Conservation (phyloP, 2,113 vertebrate species). For the human (Homo sapiens) region DNA sequence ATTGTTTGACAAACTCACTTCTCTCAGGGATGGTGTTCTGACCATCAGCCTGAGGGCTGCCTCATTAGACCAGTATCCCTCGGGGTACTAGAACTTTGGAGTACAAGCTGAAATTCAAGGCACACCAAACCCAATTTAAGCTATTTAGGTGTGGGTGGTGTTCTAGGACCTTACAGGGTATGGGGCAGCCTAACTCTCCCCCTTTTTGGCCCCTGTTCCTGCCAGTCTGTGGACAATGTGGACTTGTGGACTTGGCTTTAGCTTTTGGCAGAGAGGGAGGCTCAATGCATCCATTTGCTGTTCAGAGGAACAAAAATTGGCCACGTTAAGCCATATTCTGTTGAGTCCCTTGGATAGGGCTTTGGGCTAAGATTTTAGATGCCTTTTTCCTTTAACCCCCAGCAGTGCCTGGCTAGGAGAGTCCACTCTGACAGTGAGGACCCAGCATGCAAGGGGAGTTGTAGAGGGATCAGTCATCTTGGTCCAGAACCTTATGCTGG, state of each 20-base stretch:
- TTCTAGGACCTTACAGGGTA: slow-evolving; percentile 68
- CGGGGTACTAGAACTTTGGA: slow-evolving; percentile 37
- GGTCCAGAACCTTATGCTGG: background rate
- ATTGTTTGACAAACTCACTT: background rate
- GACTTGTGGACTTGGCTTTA: background rate
- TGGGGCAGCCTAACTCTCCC: slow-evolving; percentile 33
- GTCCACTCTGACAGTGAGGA: background rate
- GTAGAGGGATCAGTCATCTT: background rate
- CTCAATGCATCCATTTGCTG: background rate
- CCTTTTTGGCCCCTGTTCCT: background rate
- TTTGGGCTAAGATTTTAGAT: background rate
- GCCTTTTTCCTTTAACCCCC: background rate
- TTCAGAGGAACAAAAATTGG: background rate
- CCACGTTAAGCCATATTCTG: background rate
- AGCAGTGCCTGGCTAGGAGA: background rate
- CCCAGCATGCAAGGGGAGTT: background rate
- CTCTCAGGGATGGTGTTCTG: background rate
- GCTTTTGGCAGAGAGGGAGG: background rate
- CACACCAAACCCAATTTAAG: slow-evolving; percentile 66
- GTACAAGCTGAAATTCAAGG: slow-evolving; percentile 63
- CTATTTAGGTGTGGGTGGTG: background rate
- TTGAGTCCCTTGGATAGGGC: background rate
- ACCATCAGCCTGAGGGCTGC: slow-evolving; percentile 45
- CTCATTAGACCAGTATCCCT: slow-evolving; percentile 44
- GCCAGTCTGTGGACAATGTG: background rate